A percentile compares a stretch with the other conserved stretches of the same genome.
Conservation (phyloP, 2,113 vertebrate species). For the Dicentrarchus labrax region DNA sequence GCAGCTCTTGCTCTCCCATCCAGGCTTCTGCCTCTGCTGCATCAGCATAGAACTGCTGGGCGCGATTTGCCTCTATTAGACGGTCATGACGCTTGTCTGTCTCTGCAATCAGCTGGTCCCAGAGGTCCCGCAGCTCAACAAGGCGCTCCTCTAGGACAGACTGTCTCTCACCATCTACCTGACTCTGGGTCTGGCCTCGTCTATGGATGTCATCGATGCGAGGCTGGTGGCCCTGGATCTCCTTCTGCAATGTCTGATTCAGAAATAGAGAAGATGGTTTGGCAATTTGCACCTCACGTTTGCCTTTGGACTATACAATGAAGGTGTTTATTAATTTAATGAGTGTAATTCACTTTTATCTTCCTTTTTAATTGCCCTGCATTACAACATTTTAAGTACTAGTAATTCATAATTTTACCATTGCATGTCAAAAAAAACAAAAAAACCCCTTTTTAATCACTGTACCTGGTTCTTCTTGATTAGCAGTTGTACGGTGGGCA, state of each 20-base stretch:
- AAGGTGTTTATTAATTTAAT: neutral
- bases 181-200: slow-evolving; percentile 77
- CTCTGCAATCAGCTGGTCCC: slow-evolving; percentile 88
- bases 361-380: neutral
- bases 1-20: slow-evolving; percentile 97
- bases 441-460: no score
- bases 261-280: neutral
- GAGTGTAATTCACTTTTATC: neutral
- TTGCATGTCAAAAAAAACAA: neutral
- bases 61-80: slow-evolving; percentile 87
- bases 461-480: slow-evolving; percentile 96
- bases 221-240: slow-evolving; percentile 94
- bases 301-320: neutral
- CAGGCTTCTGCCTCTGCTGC: slow-evolving; percentile 93
- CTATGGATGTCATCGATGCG: slow-evolving; percentile 92
- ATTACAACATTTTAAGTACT: neutral
- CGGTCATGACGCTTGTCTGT: slow-evolving; percentile 87
- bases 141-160: slow-evolving; percentile 84
- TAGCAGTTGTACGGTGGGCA: slow-evolving; percentile 93
- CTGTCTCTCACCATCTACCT: slow-evolving; percentile 80
- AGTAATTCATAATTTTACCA: neutral
- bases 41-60: slow-evolving; percentile 94
- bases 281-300: neutral
- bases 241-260: slow-evolving; percentile 92
- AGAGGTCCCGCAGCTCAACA: slow-evolving; percentile 86